phyloP scores from a whole-genome alignment of 2,113 vertebrate genomes.

The Nesoenas mayeri region DNA sequence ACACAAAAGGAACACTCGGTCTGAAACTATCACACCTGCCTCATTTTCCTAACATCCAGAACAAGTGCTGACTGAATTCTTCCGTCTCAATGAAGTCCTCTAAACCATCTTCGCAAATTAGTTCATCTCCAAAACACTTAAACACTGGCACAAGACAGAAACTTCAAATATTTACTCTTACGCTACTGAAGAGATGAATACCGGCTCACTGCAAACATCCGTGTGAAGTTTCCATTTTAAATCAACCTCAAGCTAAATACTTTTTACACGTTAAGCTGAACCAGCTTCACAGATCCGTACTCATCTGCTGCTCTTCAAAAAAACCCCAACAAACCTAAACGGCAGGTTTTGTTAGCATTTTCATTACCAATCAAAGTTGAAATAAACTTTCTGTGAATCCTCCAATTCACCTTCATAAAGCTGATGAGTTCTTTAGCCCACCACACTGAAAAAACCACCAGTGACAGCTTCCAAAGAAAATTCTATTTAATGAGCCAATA shows the following conservation, averaged over 20 bases:
- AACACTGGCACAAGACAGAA: neutral
- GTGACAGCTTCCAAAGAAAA: neutral
- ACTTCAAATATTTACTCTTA: neutral
- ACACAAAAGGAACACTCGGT: too few relatives aligned
- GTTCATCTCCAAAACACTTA: neutral
- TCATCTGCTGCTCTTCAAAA: neutral
- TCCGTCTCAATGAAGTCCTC: fast-evolving
- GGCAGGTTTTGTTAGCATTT: neutral
- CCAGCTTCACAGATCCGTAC: neutral
- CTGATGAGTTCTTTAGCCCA: neutral
- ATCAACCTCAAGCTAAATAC: neutral
- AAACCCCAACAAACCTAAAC: neutral
- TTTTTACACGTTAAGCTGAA: fast-evolving
- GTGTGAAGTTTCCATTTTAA: neutral
- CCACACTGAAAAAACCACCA: neutral
- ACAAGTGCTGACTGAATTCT: neutral
- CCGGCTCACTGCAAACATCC: fast-evolving
- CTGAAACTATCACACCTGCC: fast-evolving
- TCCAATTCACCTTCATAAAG: neutral
- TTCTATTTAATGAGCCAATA: slow-evolving; percentile 45
- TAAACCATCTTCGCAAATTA: neutral
- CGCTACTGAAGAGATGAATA: neutral
- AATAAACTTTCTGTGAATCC: neutral
- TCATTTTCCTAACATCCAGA: neutral
- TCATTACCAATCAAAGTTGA: neutral